phyloP scores from a whole-genome alignment of 2,113 vertebrate species.

The Rhineura floridana region DNA sequence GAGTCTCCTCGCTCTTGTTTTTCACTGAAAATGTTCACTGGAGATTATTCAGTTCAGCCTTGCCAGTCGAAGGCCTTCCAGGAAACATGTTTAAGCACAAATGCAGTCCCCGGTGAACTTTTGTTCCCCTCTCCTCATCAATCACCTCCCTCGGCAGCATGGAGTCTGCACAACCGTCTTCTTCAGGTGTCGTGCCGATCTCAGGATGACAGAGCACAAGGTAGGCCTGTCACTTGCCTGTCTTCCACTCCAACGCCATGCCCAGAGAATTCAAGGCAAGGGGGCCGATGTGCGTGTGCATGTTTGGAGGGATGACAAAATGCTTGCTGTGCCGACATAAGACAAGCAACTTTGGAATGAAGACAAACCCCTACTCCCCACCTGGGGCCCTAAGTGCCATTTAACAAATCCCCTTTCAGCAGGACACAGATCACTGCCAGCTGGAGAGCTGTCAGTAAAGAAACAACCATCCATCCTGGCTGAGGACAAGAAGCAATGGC shows the following conservation, averaged over 20 bases:
- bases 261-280: not conserved
- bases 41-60: too few relatives aligned
- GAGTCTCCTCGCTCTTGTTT: too few relatives aligned
- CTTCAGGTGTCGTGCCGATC: not conserved
- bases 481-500: conserved; percentile 41
- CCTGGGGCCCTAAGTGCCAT: not conserved
- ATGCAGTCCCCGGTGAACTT: too few relatives aligned
- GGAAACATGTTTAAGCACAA: too few relatives aligned
- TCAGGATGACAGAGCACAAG: not conserved
- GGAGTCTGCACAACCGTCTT: not conserved
- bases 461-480: conserved; percentile 32
- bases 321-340: not conserved
- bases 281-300: too few relatives aligned
- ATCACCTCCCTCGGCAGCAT: not conserved
- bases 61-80: too few relatives aligned
- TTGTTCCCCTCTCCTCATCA: not conserved
- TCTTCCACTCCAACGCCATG: not conserved
- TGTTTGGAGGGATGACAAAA: not conserved
- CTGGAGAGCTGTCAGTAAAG: conserved; percentile 47
- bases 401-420: not conserved
- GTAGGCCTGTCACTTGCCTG: not conserved
- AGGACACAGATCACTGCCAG: conserved; percentile 44
- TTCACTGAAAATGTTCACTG: not conserved
- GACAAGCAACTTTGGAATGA: not conserved
- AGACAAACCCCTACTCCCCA: not conserved